Evolutionary conservation across 2,113 vertebrate species (phyloP), one percentile per base, ranked within the genome.

Genomic region (Dascyllus trimaculatus): DNA sequence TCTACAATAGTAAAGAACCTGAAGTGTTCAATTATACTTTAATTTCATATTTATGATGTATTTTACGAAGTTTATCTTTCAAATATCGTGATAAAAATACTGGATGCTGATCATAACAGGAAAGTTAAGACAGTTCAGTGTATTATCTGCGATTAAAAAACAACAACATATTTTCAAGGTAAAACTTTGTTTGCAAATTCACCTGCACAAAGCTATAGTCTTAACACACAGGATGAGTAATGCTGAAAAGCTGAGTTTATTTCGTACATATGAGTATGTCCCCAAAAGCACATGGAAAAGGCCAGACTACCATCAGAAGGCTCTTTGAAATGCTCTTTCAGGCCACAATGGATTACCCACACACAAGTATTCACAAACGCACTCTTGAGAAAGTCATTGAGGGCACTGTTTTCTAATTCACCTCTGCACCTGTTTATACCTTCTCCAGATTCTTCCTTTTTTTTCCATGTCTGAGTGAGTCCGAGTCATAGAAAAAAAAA

Each of bases 371-470:
- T 75, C 83, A 73, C 88, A 89, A 84, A 86, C 75, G 79, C 74
- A 87, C 91, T 83, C 87, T 90, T 85, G 87, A 90, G 84, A 88
- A 88, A 89, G 85, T 93, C 91, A 93, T 91, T 88, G 85, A 91
- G 91, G 90, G 84, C 87, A 89, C 89, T 90, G 89, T 92, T 93
- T 92, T 91, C 86, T 92, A 91, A 93, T 92, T 93, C 91, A 93
- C 89, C 91, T 89, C 85, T 91, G 88, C 91, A 93, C 91, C 93
- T 92, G 92, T 91, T 93, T 89, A 88, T 89, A 90, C 81, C 91
- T 86, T 86, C 71, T 66, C 80, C 52, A 78, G 68, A 69, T 86
- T 85, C 77, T 78, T 81, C 56, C 73, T 76, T 85, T 85, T 85
- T n/a, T 90, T 88, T 87, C 82, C 88, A 83, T 89, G 82, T 94